Evolutionary conservation across 2,113 vertebrate species (phyloP).

Genomic region (Gambusia affinis): DNA sequence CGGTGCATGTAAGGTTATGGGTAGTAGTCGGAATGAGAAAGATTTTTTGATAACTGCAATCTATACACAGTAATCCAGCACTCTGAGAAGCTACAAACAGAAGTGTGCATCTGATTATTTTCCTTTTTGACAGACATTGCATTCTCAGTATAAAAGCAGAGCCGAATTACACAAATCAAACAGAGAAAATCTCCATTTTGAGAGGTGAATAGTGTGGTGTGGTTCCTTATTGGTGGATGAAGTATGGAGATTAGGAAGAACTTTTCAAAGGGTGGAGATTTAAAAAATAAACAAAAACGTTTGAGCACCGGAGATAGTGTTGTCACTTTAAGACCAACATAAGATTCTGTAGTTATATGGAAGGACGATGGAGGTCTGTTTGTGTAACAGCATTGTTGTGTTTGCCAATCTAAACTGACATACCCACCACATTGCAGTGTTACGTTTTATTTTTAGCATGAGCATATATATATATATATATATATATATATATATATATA

Average conservation of each 20-base stretch:
- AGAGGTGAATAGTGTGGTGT: slow-evolving; percentile 57
- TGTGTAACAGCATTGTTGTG: neutral
- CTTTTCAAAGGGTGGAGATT: slow-evolving; percentile 3
- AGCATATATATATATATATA: neutral
- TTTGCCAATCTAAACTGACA: neutral
- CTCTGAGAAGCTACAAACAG: slow-evolving; percentile 67
- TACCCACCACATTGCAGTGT: neutral
- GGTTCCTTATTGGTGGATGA: slow-evolving; percentile 42
- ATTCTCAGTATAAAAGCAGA: slow-evolving; percentile 40
- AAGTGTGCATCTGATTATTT: slow-evolving; percentile 76
- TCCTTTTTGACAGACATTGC: slow-evolving; percentile 46
- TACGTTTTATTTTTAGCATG: neutral
- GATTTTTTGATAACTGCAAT: slow-evolving; percentile 78
- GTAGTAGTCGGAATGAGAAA: slow-evolving; percentile 78
- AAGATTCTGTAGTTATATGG: slow-evolving; percentile 4
- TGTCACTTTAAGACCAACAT: slow-evolving; percentile 12
- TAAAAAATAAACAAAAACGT: slow-evolving; percentile 6
- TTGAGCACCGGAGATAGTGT: neutral
- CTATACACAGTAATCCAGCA: slow-evolving; percentile 73
- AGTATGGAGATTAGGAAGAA: slow-evolving; percentile 5
- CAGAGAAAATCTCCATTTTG: slow-evolving; percentile 57
- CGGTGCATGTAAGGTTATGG: slow-evolving; percentile 55
- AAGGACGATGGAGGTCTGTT: slow-evolving; percentile 2
- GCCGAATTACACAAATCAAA: slow-evolving; percentile 49
- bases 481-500: neutral